A percentile compares a stretch with the other conserved stretches of the same genome.
Conservation (phyloP, 2,797 vertebrate species). For the Leptatherina wallacei region DNA sequence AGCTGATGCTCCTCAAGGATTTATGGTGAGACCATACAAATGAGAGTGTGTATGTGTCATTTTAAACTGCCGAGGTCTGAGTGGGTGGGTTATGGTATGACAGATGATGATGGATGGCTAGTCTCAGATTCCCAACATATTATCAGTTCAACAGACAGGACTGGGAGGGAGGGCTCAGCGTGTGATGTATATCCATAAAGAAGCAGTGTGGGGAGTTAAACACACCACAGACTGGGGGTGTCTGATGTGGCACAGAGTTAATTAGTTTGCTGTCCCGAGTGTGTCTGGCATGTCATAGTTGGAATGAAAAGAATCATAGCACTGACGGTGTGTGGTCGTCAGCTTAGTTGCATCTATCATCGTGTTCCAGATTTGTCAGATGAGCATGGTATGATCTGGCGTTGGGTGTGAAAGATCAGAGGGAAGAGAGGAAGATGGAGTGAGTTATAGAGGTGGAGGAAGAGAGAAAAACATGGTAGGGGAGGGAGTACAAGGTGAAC, state of each 20-base stretch:
- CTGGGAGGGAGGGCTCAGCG: conserved; percentile 10
- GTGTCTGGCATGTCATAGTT: conserved; percentile 49
- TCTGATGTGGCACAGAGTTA: conserved; percentile 43
- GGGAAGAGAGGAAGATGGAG: conserved; percentile 21
- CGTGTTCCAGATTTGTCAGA: conserved; percentile 47
- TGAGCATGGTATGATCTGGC: conserved; percentile 23
- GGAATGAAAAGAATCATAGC: conserved; percentile 33
- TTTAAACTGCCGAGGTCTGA: conserved; percentile 4
- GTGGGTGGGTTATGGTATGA: conserved; percentile 17
- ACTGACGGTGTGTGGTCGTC: conserved; percentile 28
- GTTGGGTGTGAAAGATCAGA: conserved; percentile 32
- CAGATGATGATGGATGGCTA: conserved; percentile 32
- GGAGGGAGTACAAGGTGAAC: conserved; percentile 10
- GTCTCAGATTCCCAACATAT: conserved; percentile 24
- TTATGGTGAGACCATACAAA: conserved; percentile 11
- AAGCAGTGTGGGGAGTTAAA: conserved; percentile 27
- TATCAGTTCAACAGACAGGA: conserved; percentile 26
- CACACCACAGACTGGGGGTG: conserved; percentile 27
- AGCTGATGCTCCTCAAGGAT: conserved; percentile 25
- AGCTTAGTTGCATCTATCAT: conserved; percentile 26
- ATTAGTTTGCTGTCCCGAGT: conserved; percentile 46
- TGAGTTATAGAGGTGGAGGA: conserved; percentile 22
- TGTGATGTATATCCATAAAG: conserved; percentile 30
- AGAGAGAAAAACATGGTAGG: conserved; percentile 11
- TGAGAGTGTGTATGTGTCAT: conserved; percentile 5